Percentiles rank a stretch among this genome's conserved stretches.
phyloP scores from a whole-genome alignment of 1,140 invertebrate genomes.

The Leptinotarsa undecemlineata region DNA sequence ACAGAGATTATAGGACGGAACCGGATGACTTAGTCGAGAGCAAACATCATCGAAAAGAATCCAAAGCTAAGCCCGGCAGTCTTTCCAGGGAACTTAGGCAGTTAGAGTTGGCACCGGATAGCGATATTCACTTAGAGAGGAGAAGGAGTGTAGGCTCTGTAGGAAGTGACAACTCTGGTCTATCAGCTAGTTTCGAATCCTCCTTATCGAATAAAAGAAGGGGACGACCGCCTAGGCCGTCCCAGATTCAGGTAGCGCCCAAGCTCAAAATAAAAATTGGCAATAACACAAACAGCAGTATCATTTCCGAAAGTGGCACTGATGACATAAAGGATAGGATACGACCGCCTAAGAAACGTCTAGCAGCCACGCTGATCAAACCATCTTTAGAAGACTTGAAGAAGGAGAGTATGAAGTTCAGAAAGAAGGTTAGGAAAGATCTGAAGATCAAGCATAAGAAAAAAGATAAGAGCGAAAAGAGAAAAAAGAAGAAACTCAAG shows the following conservation, averaged over 20 bases:
- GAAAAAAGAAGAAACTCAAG: constrained; percentile 66
- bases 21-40: constrained; percentile 65
- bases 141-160: constrained; percentile 55
- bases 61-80: constrained; percentile 54
- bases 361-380: constrained; percentile 60
- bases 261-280: constrained; percentile 86
- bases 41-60: constrained; percentile 72
- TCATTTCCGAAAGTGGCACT: constrained; percentile 45
- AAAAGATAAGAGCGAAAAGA: constrained; percentile 67
- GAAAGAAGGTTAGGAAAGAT: constrained; percentile 78
- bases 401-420: constrained; percentile 84
- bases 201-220: constrained; percentile 60
- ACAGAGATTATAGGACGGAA: constrained; percentile 62
- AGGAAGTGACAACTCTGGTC: constrained; percentile 50
- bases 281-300: constrained; percentile 67
- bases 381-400: constrained; percentile 72
- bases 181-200: constrained; percentile 44
- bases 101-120: constrained; percentile 57
- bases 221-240: constrained; percentile 57
- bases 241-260: constrained; percentile 59
- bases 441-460: constrained; percentile 68
- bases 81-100: constrained; percentile 62
- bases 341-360: constrained; percentile 75
- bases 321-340: constrained; percentile 62
- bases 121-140: constrained; percentile 54